Evolutionary conservation across 2,113 vertebrate species (phyloP).

Genomic region (Hassar affinis): DNA sequence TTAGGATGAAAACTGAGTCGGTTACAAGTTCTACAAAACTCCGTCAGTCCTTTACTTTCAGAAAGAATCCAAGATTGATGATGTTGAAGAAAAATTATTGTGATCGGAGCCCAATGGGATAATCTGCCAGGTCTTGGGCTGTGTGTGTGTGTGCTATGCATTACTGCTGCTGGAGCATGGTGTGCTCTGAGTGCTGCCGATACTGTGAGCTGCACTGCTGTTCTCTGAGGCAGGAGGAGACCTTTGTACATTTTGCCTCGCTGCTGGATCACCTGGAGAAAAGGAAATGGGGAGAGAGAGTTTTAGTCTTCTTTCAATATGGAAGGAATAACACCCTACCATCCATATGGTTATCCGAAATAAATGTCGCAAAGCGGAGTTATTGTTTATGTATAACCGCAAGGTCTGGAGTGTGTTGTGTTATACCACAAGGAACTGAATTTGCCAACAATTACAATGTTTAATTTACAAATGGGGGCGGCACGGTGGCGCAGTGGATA

Average conservation of each 20-base stretch:
- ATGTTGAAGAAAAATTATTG: constrained; percentile 22
- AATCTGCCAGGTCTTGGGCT: background rate
- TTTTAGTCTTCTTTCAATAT: background rate
- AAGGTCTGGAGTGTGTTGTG: background rate
- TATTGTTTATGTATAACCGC: background rate
- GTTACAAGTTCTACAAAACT: constrained; percentile 44
- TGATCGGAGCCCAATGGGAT: background rate
- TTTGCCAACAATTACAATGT: background rate
- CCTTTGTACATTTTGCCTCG: constrained; percentile 79
- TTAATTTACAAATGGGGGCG: no score
- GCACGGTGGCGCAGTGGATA: no score
- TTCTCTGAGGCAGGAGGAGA: constrained; percentile 83
- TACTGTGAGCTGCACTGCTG: constrained; percentile 92
- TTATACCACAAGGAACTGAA: no score
- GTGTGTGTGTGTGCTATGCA: constrained; percentile 70
- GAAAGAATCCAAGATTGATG: constrained; percentile 50
- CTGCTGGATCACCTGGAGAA: constrained; percentile 74
- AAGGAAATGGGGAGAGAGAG: background rate
- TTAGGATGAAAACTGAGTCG: constrained; percentile 36
- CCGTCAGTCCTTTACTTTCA: constrained; percentile 28
- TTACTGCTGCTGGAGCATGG: constrained; percentile 95
- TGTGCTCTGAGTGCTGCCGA: constrained; percentile 94
- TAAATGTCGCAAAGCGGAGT: no score
- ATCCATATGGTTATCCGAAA: background rate
- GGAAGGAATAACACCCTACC: background rate